These are phyloP conservation scores for Ichneumon xanthorius DNA, from an alignment of 2,888 invertebrate species.

Conservation along the genomic window DNA sequence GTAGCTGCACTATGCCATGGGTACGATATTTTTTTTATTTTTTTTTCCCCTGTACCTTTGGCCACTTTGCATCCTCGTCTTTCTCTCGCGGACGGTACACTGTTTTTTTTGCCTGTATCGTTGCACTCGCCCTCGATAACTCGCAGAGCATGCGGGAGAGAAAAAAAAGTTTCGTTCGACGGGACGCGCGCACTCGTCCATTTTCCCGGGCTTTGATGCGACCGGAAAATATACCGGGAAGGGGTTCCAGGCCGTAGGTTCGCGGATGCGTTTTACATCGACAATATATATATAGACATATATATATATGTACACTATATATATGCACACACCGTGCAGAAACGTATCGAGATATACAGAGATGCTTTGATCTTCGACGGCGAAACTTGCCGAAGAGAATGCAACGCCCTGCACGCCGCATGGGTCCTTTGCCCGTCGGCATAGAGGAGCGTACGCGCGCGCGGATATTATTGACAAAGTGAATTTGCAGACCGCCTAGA, in stretches of 20 bases:
- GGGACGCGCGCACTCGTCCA: constrained; percentile 51
- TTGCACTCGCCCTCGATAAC: constrained; percentile 35
- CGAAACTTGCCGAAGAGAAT: constrained; percentile 61
- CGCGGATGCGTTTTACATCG: constrained; percentile 62
- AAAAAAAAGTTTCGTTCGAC: constrained; percentile 28
- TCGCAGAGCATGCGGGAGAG: constrained; percentile 26
- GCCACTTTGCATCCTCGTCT: constrained; percentile 29
- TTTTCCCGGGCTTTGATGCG: constrained; percentile 67
- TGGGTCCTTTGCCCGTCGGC: constrained; percentile 55
- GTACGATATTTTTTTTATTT: constrained; percentile 53
- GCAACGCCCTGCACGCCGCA: constrained; percentile 40
- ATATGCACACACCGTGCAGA: constrained; percentile 24
- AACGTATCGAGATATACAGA: constrained; percentile 34
- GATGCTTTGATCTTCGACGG: constrained; percentile 68
- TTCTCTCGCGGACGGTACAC: constrained; percentile 6
- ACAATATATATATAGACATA: not conserved
- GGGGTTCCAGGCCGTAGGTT: constrained; percentile 44
- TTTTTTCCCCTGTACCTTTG: constrained; percentile 24
- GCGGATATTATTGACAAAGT: constrained; percentile 66
- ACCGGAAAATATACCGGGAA: constrained; percentile 28
- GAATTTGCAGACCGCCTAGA: constrained; percentile 64
- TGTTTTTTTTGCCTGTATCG: constrained; percentile 42
- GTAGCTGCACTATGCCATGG: constrained; percentile 32
- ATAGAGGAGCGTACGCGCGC: constrained; percentile 26
- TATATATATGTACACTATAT: not conserved